Base-by-base conservation (phyloP, 1,140 invertebrate genomes). In the Diabrotica undecimpunctata region DNA sequence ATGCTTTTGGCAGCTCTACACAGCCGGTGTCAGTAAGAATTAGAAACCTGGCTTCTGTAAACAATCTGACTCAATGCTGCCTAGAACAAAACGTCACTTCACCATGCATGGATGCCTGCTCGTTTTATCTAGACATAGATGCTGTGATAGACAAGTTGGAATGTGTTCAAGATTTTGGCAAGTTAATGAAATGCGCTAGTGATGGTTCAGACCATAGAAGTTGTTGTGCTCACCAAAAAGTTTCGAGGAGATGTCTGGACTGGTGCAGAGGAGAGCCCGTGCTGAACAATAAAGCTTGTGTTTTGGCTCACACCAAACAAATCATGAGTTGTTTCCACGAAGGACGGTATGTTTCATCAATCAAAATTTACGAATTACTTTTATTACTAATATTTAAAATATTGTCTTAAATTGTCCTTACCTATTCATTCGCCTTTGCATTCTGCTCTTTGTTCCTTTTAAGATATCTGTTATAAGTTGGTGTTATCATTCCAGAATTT, bases 261-360 rank as follows among this genome's bases (percentile, higher is more conserved):
- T 90, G 90, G 84, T 91, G 89, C 72, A 79, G 82, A 58, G 89
- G 89, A 2, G 84, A 88, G 66, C 81, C 87, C 0, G 78, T 89
- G 6, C 74, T 83, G 14, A 84, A 84, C 61, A 83, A 84, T 39
- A 85, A 86, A 59, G 76, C 86, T 1, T 94, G 91, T 72, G 84
- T 89, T 2, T 74, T 93, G 2, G 84, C 86, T 35, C 88, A 91
- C 72, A 88, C 90, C 0, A 84, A 87, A 55, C 83, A 87, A 46
- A 92, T 93, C 41, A 83, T 92, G 52, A 85, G 85, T 9, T 94
- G 92, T 78, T 94, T 94, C 79, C 84, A 92, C 55, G 90, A 92
- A 76, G 86, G 89, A 12, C 83, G 70, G 70, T 71, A 62, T 61
- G 64, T 13, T 12, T n/a, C 0, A 4, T 6, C 61, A 52, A 66